Conservation (phyloP, 2,888 invertebrate species). For the Apamea crenata region DNA sequence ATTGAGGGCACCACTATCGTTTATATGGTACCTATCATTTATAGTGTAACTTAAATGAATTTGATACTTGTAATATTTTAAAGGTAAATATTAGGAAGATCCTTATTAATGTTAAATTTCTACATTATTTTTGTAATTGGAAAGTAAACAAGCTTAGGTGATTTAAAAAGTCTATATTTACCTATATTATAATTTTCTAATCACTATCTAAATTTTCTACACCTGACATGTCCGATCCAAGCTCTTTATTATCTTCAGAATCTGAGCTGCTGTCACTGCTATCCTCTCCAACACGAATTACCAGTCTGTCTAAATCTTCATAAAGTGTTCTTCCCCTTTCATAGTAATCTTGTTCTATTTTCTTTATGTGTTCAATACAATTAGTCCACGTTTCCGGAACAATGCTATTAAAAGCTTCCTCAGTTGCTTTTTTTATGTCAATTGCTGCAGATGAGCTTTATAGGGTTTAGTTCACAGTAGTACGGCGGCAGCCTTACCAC, state of each 20-base stretch:
- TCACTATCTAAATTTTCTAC: not conserved
- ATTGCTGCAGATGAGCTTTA: too few species aligned
- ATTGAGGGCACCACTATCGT: too few species aligned
- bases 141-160: too few species aligned
- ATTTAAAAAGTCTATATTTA: not conserved
- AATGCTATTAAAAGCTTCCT: slow-evolving; percentile 1
- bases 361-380: not conserved
- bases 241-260: slow-evolving; percentile 7
- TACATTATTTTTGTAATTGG: too few species aligned
- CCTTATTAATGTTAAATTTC: too few species aligned
- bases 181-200: not conserved
- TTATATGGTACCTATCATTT: too few species aligned
- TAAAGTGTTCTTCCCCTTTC: not conserved
- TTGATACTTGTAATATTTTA: too few species aligned
- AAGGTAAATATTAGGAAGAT: too few species aligned
- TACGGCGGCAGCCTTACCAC: too few species aligned
- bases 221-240: not conserved
- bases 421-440: slow-evolving; percentile 3
- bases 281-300: slow-evolving; percentile 7
- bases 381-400: not conserved
- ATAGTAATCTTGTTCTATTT: not conserved
- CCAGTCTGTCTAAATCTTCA: slow-evolving; percentile 12
- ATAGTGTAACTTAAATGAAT: too few species aligned
- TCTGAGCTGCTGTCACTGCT: not conserved
- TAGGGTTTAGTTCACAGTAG: too few species aligned